Conservation (phyloP, 2,113 vertebrate genomes). For the Actenoides lindsayi region DNA sequence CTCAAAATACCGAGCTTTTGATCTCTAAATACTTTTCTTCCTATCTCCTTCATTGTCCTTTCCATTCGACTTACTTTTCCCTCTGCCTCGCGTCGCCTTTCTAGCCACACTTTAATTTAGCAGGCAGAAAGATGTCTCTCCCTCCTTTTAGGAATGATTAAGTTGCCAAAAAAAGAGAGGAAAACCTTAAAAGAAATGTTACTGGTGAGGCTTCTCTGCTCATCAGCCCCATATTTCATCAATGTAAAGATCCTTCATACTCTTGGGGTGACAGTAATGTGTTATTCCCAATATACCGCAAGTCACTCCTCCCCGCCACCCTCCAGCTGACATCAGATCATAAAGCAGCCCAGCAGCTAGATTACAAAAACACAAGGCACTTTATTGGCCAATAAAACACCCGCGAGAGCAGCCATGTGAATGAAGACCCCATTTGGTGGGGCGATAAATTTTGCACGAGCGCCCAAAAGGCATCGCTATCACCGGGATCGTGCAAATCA, state of each 20-base stretch:
- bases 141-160: constrained; percentile 12
- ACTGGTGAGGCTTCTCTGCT: not conserved
- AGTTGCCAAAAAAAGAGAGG: not conserved
- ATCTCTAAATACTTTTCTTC: constrained; percentile 3
- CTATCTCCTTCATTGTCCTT: constrained; percentile 7
- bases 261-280: constrained; percentile 1
- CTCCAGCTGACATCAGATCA: not conserved
- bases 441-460: constrained; percentile 12
- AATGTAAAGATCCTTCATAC: not conserved
- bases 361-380: constrained; percentile 49
- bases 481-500: constrained; percentile 1
- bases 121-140: not conserved
- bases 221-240: not conserved
- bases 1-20: not conserved
- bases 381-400: constrained; percentile 60
- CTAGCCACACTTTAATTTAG: not conserved
- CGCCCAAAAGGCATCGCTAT: constrained; percentile 7
- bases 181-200: not conserved
- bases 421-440: constrained; percentile 33
- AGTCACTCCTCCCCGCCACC: not conserved
- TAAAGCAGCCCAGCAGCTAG: constrained; percentile 39
- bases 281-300: not conserved
- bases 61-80: not conserved
- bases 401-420: not conserved
- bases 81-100: not conserved